phyloP scores from a whole-genome alignment of 2,888 invertebrate genomes.

The Eupithecia subumbrata region DNA sequence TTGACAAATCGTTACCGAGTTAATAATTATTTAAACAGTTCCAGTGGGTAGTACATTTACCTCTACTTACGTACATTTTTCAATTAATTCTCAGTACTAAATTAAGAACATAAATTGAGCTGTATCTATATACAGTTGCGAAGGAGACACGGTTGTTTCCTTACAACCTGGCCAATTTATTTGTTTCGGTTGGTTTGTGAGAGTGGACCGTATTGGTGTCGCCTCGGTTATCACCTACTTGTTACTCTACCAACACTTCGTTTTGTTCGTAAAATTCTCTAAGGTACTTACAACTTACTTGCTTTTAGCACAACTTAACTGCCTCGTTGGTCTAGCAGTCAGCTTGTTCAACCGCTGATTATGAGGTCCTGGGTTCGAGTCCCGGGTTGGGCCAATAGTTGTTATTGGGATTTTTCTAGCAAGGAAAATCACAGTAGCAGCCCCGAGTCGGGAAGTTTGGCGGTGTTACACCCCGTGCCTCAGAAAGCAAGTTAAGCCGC shows the following conservation, averaged over 20 bases:
- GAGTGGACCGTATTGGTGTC: neutral
- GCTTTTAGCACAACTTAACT: no score
- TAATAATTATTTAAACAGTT: neutral
- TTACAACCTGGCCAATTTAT: neutral
- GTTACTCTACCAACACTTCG: neutral
- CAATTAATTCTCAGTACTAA: constrained; percentile 7
- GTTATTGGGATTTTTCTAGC: no score
- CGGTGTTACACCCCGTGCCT: no score
- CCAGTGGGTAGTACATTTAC: neutral
- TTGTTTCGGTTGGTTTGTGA: neutral
- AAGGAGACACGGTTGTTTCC: constrained; percentile 3
- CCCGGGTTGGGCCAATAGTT: no score
- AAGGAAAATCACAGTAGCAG: no score
- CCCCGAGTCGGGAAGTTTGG: no score
- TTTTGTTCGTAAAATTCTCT: neutral
- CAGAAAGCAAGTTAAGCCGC: no score
- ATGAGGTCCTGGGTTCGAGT: no score
- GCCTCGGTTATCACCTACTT: neutral
- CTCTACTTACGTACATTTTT: neutral
- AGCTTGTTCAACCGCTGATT: neutral
- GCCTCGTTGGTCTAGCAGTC: no score
- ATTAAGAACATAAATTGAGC: constrained; percentile 2
- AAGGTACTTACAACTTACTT: neutral
- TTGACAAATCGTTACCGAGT: neutral
- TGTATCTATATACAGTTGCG: neutral